Evolutionary conservation across 1,140 invertebrate genomes (phyloP).

Genomic region (Pseudomyrmex gracilis): DNA sequence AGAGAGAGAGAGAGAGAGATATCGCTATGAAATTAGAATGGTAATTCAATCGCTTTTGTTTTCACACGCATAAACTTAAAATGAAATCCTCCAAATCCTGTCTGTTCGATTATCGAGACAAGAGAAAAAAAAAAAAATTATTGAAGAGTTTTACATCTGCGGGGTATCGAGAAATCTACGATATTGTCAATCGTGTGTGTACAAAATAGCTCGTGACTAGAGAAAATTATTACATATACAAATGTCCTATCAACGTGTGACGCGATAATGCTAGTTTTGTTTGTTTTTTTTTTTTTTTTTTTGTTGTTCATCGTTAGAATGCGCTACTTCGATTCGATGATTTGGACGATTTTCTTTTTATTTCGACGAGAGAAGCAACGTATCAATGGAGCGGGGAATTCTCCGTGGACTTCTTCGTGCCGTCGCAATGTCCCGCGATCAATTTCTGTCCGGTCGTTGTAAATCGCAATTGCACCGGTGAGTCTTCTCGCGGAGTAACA

Average conservation of each 20-base stretch:
- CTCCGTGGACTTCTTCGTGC: constrained; percentile 52
- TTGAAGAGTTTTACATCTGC: constrained; percentile 10
- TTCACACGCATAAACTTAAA: too few relatives aligned
- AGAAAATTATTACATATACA: constrained; percentile 18
- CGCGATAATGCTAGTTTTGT: constrained; percentile 16
- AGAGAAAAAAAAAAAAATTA: background rate
- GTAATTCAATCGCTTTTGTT: too few relatives aligned
- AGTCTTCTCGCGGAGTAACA: constrained; percentile 64
- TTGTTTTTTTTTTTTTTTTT: too few relatives aligned
- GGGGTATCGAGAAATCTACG: constrained; percentile 20
- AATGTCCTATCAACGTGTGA: background rate
- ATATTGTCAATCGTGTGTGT: constrained; percentile 24
- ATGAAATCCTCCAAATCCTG: background rate
- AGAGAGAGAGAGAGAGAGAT: too few relatives aligned
- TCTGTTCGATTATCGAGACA: background rate
- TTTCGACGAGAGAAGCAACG: constrained; percentile 1
- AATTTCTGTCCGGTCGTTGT: constrained; percentile 56
- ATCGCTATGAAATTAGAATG: constrained; percentile 25
- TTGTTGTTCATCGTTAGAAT: constrained; percentile 3
- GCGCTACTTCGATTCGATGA: background rate
- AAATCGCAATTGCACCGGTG: constrained; percentile 50
- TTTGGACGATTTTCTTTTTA: constrained; percentile 23
- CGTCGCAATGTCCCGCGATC: constrained; percentile 53
- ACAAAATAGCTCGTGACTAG: constrained; percentile 41
- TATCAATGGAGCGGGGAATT: constrained; percentile 31